phyloP scores from a whole-genome alignment of 2,888 invertebrate genomes.

The Carcina quercana region DNA sequence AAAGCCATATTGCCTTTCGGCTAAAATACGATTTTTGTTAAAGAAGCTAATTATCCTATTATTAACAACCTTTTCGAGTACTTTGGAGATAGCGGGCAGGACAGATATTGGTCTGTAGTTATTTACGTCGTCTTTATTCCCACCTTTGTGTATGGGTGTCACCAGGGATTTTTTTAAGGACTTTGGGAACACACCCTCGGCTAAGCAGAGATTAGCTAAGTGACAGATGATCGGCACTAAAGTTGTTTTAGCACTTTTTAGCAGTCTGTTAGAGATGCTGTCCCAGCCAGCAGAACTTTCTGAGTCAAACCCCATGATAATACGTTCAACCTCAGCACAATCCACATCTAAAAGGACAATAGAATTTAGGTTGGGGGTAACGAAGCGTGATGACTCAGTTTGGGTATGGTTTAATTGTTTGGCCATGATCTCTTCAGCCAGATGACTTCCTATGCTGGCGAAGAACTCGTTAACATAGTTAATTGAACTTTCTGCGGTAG shows the following conservation, averaged over 20 bases:
- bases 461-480: neutral
- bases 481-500: neutral
- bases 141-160: constrained; percentile 13
- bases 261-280: constrained; percentile 4
- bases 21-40: neutral
- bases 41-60: neutral
- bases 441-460: neutral
- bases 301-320: constrained; percentile 2
- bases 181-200: constrained; percentile 12
- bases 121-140: constrained; percentile 11
- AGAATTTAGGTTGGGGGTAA: neutral
- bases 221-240: constrained; percentile 5
- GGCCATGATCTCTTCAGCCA: too few species aligned
- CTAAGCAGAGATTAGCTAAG: constrained; percentile 7
- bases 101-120: constrained; percentile 19
- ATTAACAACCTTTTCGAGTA: constrained; percentile 13
- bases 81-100: constrained; percentile 12
- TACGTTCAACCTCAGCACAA: constrained; percentile 3
- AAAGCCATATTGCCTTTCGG: neutral
- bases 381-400: neutral
- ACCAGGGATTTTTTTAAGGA: constrained; percentile 14
- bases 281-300: constrained; percentile 11
- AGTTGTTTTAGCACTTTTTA: constrained; percentile 6
- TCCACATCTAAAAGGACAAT: constrained; percentile 1
- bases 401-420: neutral